Conservation (phyloP, 1,140 invertebrate genomes). For the Drosophila bifasciata region DNA sequence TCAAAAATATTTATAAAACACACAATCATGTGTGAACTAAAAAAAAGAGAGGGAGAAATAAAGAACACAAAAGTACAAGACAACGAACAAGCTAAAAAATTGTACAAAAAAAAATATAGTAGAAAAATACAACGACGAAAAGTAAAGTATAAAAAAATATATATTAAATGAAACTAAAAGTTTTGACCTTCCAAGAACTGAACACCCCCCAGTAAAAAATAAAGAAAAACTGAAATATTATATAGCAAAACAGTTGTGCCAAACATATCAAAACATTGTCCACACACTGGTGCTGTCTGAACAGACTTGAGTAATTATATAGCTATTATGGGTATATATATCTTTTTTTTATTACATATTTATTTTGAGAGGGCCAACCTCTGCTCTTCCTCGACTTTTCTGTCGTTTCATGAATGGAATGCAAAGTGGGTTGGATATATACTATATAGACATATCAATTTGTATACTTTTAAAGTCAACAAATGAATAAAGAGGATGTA, state of each 20-base stretch:
- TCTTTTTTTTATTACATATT: conserved; percentile 41
- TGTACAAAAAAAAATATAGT: conserved; percentile 17
- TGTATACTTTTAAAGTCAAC: conserved; percentile 30
- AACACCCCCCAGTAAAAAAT: conserved; percentile 46
- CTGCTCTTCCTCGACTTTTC: conserved; percentile 44
- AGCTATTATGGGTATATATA: conserved; percentile 55
- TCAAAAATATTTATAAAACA: conserved; percentile 58
- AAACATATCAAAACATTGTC: conserved; percentile 73
- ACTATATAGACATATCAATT: conserved; percentile 19
- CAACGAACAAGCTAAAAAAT: conserved; percentile 42
- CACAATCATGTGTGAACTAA: conserved; percentile 55
- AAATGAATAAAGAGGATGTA: conserved; percentile 77
- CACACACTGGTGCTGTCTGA: conserved; percentile 60
- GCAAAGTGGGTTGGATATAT: conserved; percentile 26
- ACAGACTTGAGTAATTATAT: conserved; percentile 44
- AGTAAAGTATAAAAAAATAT: conserved; percentile 21
- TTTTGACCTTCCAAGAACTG: conserved; percentile 44
- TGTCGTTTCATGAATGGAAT: conserved; percentile 74
- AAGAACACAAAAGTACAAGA: conserved; percentile 42
- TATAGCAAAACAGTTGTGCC: conserved; percentile 61
- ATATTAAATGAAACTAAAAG: conserved; percentile 31
- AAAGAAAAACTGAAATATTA: conserved; percentile 18
- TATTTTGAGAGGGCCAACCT: conserved; percentile 43
- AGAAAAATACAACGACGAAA: conserved; percentile 22
- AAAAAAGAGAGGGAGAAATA: conserved; percentile 7